Conservation (phyloP, 1,140 invertebrate genomes). For the Aphidius gifuensis region DNA sequence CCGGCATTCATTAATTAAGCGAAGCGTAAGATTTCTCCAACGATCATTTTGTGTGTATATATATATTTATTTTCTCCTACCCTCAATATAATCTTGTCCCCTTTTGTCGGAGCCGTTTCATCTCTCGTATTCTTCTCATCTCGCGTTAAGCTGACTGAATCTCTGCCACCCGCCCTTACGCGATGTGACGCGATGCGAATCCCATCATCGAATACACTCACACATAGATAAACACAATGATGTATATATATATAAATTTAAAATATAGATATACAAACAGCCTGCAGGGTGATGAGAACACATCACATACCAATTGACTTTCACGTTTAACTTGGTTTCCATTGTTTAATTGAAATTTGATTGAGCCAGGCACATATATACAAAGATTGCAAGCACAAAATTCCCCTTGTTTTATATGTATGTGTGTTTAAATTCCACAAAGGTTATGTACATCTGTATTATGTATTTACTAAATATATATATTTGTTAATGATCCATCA, state of each 20-base stretch:
- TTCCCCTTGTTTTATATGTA: no score
- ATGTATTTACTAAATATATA: no score
- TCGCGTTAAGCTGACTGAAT: no score
- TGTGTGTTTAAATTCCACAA: no score
- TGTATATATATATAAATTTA: no score
- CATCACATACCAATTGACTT: no score
- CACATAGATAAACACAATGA: constrained; percentile 2
- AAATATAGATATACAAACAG: no score
- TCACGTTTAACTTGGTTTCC: no score
- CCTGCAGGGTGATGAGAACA: no score
- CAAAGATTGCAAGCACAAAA: background rate
- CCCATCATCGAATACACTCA: background rate
- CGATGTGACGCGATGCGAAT: constrained; percentile 28
- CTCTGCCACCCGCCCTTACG: constrained; percentile 32
- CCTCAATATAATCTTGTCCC: constrained; percentile 9
- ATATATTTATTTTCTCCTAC: background rate
- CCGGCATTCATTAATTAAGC: constrained; percentile 49
- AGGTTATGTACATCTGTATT: no score
- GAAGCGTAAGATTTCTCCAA: constrained; percentile 45
- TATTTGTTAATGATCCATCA: no score
- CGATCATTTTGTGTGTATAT: background rate
- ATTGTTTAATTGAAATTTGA: constrained; percentile 16
- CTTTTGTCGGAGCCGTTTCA: constrained; percentile 22
- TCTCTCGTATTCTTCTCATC: constrained; percentile 21
- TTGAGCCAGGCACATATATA: constrained; percentile 12